Conservation (phyloP, 2,797 vertebrate species). For the Phataginus tricuspis region DNA sequence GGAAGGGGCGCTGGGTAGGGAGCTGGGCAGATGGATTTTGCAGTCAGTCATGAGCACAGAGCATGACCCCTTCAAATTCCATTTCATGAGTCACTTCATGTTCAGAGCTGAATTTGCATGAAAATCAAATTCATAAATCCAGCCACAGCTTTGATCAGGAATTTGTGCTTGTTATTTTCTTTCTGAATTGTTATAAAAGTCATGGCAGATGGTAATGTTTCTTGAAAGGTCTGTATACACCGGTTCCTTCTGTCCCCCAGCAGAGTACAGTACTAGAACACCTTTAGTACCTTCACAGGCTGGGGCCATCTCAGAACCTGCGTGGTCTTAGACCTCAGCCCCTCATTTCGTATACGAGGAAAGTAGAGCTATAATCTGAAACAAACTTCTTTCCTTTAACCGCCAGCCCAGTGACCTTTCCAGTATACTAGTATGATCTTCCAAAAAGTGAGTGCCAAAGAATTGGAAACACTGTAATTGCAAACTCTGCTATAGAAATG, state of each 20-base stretch:
- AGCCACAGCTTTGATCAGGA: conserved; percentile 68
- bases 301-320: neutral
- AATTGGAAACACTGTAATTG: neutral
- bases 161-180: conserved; percentile 70
- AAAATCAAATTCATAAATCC: conserved; percentile 80
- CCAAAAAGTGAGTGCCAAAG: neutral
- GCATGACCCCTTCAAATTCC: conserved; percentile 74
- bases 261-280: neutral
- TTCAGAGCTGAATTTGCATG: conserved; percentile 77
- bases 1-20: neutral
- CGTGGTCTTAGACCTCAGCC: neutral
- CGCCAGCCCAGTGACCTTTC: neutral
- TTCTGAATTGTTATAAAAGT: conserved; percentile 65
- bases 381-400: neutral
- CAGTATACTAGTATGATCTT: no score
- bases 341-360: neutral
- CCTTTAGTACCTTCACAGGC: neutral
- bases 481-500: neutral
- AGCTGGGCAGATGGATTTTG: conserved; percentile 57
- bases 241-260: neutral
- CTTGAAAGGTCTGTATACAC: conserved; percentile 39
- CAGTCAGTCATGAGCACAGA: conserved; percentile 9
- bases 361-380: neutral
- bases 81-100: conserved; percentile 77
- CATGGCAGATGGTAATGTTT: conserved; percentile 63